Conservation (phyloP, 2,888 invertebrate species). For the Catocala fraxini region DNA sequence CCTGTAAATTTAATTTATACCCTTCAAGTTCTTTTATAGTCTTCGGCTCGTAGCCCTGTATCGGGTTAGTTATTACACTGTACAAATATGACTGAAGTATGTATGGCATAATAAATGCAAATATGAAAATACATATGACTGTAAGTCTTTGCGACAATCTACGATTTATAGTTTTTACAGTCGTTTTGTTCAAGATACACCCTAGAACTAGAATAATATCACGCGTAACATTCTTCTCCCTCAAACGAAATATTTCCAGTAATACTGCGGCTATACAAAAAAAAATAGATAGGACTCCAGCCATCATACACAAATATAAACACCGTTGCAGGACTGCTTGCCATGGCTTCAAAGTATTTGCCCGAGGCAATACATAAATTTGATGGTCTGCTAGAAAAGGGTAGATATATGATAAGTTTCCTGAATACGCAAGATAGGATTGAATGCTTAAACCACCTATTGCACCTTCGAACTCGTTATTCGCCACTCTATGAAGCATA, state of each 20-base stretch:
- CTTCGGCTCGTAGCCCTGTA: conserved; percentile 47
- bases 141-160: conserved; percentile 48
- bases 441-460: conserved; percentile 13
- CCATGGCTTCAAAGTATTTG: conserved; percentile 39
- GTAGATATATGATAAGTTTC: conserved; percentile 39
- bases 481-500: conserved; percentile 45
- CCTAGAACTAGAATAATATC: conserved; percentile 55
- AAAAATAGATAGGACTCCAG: conserved; percentile 37
- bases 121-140: conserved; percentile 47
- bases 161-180: conserved; percentile 27
- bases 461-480: conserved; percentile 54
- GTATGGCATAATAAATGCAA: conserved; percentile 54
- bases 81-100: conserved; percentile 53
- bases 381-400: conserved; percentile 43
- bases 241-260: conserved; percentile 47
- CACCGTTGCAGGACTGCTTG: conserved; percentile 27
- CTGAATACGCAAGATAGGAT: not conserved
- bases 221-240: conserved; percentile 36
- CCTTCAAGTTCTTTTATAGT: conserved; percentile 32
- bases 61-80: conserved; percentile 52
- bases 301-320: conserved; percentile 13
- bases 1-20: conserved; percentile 28
- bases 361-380: conserved; percentile 31
- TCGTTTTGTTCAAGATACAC: conserved; percentile 53
- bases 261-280: conserved; percentile 39